Base-by-base conservation (phyloP, 2,797 vertebrate genomes). In the Lophius americanus region DNA sequence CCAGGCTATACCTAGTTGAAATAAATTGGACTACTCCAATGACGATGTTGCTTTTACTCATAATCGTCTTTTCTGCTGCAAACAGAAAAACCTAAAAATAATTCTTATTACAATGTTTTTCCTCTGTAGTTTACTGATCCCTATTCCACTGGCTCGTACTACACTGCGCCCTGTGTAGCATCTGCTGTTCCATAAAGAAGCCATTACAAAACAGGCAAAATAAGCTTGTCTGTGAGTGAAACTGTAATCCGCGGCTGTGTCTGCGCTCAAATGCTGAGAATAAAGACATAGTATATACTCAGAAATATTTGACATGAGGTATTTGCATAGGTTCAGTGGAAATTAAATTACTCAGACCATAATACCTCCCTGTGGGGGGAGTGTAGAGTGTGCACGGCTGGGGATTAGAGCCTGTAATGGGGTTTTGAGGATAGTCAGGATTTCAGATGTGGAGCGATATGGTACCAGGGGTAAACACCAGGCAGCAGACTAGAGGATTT, bases 391-490 rank as follows among this genome's bases (percentile, higher is more conserved):
- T 70, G 79, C 83, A 50, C 49, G 53, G 78, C 64, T 58, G 75
- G 74, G 89, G 91, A 90, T 91, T 90, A 89, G 71, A 44, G 70
- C 63, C 79, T 78, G 72, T 91, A 91, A 92, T 91, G 81, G 88
- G 75, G 85, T 87, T 90, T 89, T 84, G 79, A 86, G 88, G 81
- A 88, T 85, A 87, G 85, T 75, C 67, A 23, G 88, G 88, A 85
- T 88, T 90, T 88, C 60, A 88, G 90, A 92, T 92, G 71, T 84
- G 75, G 75, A 88, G 81, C 51, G 89, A 90, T 91, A 90, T 73
- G 77, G 73, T 77, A 78, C 80, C 82, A 77, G 82, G 85, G 81
- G 88, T 91, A 89, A 89, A 91, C 87, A 89, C 82, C 72, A 68
- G 82, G 73, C 81, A 74, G 68, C 70, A 66, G 79, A 80, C 85